Conservation (phyloP, 2,797 vertebrate genomes). For the Anolis apletophallus region DNA sequence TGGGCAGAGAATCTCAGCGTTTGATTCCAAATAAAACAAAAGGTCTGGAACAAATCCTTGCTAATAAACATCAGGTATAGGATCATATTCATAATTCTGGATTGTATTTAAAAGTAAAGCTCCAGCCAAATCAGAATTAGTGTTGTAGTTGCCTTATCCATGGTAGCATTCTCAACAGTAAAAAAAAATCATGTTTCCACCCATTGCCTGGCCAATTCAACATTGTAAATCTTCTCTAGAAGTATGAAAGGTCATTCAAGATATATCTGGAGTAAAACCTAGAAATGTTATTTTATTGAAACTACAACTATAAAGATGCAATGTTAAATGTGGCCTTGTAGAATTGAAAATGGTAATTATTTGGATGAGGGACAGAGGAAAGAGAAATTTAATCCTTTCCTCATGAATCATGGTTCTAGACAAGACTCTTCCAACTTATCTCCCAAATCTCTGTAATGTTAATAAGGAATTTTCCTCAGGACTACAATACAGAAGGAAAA, state of each 20-base stretch:
- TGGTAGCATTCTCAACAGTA: too few relatives aligned
- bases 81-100: not conserved
- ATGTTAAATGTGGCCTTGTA: not conserved
- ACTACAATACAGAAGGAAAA: not conserved
- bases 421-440: too few relatives aligned
- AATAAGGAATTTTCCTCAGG: not conserved
- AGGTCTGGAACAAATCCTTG: not conserved
- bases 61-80: not conserved
- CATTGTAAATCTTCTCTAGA: not conserved
- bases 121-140: not conserved
- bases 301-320: not conserved
- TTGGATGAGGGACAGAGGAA: not conserved
- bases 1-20: not conserved
- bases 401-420: too few relatives aligned
- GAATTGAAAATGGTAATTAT: not conserved
- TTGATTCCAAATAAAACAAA: slow-evolving; percentile 8
- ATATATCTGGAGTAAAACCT: not conserved
- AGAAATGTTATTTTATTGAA: too few relatives aligned
- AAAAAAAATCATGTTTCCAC: not conserved
- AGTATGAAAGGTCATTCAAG: not conserved
- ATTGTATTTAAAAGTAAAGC: not conserved
- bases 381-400: too few relatives aligned
- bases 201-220: not conserved
- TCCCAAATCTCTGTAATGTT: not conserved
- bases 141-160: not conserved